These are phyloP conservation scores for Caenorhabditis plicata DNA, from an alignment of 2,888 invertebrate species.

Conservation along the genomic window DNA sequence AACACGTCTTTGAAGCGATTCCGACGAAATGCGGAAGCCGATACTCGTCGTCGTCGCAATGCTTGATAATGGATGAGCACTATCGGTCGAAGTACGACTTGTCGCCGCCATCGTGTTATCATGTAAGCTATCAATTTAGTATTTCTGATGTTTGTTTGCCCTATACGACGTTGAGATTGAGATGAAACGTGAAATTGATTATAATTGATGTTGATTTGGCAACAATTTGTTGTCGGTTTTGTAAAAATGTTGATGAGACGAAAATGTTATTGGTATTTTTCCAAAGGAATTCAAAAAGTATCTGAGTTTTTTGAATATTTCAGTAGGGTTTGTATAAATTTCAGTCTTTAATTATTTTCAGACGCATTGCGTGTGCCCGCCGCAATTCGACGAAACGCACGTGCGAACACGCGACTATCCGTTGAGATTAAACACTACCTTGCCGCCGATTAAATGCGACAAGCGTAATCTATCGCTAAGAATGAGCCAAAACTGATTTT, in stretches of 20 bases:
- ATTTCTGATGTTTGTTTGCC: no score
- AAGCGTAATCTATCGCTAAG: conserved; percentile 33
- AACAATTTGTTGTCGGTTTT: no score
- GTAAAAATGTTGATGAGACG: no score
- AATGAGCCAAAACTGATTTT: neutral
- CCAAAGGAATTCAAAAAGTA: no score
- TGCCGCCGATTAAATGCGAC: conserved; percentile 61
- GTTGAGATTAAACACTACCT: conserved; percentile 41
- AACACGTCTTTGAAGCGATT: conserved; percentile 26
- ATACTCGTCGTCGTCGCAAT: conserved; percentile 16
- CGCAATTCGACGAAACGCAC: conserved; percentile 52
- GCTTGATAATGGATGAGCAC: conserved; percentile 49
- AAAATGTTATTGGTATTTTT: no score
- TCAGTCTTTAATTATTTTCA: no score
- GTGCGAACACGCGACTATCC: conserved; percentile 37
- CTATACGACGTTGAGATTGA: no score
- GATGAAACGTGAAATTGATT: no score
- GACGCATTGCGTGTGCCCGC: conserved; percentile 60
- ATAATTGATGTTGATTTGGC: no score
- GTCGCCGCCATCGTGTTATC: conserved; percentile 46
- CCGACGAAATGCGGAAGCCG: conserved; percentile 17
- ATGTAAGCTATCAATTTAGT: no score
- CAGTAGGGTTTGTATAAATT: no score
- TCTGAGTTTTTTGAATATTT: no score
- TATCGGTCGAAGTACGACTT: conserved; percentile 50